Conservation (phyloP, 2,113 vertebrate genomes). For the Oostethus manadensis region DNA sequence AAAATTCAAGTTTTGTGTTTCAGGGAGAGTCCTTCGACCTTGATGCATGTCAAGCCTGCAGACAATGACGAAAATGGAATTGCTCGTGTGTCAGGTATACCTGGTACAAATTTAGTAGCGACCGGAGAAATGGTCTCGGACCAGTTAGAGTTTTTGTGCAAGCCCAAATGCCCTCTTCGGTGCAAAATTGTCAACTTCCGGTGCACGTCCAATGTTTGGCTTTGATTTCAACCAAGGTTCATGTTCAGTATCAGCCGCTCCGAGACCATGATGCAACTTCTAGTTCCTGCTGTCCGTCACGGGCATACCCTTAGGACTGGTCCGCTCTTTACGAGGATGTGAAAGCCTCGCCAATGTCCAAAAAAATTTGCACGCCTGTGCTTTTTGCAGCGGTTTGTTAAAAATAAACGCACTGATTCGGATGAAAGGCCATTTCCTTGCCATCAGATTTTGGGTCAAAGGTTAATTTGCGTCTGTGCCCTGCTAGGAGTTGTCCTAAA, state of each 20-base stretch:
- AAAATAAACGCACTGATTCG: constrained; percentile 34
- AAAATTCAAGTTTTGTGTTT: too few relatives aligned
- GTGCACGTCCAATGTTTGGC: too few relatives aligned
- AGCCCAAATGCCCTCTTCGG: too few relatives aligned
- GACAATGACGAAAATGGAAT: too few relatives aligned
- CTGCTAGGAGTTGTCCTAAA: constrained; percentile 21
- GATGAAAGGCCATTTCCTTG: constrained; percentile 37
- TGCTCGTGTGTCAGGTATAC: too few relatives aligned
- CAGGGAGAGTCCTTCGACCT: too few relatives aligned
- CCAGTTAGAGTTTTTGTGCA: too few relatives aligned
- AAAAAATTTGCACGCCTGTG: constrained; percentile 10
- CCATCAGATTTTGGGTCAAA: constrained; percentile 19
- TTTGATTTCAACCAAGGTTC: too few relatives aligned
- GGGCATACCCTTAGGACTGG: constrained; percentile 25
- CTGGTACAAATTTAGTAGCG: too few relatives aligned
- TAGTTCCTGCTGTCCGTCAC: constrained; percentile 21
- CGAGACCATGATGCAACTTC: constrained; percentile 24
- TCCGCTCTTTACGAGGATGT: constrained; percentile 35
- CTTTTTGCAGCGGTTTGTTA: constrained; percentile 15
- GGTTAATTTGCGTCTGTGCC: constrained; percentile 33
- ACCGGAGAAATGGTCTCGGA: too few relatives aligned
- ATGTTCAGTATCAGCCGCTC: not conserved
- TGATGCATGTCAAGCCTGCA: too few relatives aligned
- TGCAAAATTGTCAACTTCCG: too few relatives aligned
- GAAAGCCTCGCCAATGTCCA: constrained; percentile 12